A percentile compares a stretch with the other conserved stretches of the same genome.
These are phyloP conservation scores for Apis dorsata DNA, from an alignment of 1,140 invertebrate species.

Conservation along the genomic window DNA sequence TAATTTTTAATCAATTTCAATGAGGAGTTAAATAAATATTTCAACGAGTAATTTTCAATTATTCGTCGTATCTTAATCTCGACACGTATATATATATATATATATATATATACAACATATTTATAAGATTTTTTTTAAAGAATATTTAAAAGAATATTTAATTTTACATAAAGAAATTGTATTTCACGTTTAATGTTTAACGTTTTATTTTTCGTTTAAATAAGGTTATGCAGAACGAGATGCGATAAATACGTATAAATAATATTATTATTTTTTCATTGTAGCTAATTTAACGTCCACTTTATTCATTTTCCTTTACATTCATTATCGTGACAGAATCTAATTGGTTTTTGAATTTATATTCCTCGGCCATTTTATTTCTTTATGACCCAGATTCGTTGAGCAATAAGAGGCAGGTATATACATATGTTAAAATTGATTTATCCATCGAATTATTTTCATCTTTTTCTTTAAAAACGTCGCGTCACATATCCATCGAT, in stretches of 20 bases:
- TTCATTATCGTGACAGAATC: not conserved
- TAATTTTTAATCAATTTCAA: too few species aligned
- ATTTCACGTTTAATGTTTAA: too few species aligned
- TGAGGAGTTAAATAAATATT: too few species aligned
- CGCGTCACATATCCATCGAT: not conserved
- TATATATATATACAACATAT: too few species aligned
- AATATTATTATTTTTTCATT: not conserved
- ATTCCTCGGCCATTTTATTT: not conserved
- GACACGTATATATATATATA: too few species aligned
- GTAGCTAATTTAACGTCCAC: not conserved
- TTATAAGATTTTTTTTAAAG: too few species aligned
- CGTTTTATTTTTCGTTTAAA: too few species aligned
- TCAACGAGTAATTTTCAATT: too few species aligned
- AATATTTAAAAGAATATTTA: too few species aligned
- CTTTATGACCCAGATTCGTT: not conserved
- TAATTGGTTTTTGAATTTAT: not conserved
- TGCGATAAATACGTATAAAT: not conserved
- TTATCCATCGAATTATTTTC: not conserved
- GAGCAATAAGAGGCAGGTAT: not conserved
- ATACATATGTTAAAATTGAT: not conserved
- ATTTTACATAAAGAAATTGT: too few species aligned
- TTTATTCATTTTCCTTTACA: not conserved
- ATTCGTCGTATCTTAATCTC: too few species aligned
- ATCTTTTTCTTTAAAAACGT: not conserved
- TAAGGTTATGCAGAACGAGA: too few species aligned